Conservation (phyloP, 2,888 invertebrate species). For the Prenolepis imparis region DNA sequence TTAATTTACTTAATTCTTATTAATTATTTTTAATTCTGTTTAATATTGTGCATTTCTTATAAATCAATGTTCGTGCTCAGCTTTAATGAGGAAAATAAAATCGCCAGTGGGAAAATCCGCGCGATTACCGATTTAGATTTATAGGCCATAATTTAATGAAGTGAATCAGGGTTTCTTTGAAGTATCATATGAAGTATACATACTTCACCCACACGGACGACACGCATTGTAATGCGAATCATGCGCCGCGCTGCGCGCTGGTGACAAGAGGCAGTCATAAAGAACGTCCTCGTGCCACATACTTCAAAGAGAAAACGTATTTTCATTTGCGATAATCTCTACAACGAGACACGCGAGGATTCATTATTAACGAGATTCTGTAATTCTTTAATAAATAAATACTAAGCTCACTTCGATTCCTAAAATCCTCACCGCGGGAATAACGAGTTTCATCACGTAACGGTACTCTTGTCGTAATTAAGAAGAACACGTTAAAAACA, state of each 20-base stretch:
- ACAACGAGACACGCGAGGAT: constrained; percentile 14
- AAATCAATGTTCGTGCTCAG: too few relatives aligned
- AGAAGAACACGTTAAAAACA: background rate
- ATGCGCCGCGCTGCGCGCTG: constrained; percentile 42
- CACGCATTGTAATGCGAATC: constrained; percentile 66
- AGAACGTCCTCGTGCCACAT: constrained; percentile 81
- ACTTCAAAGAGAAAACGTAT: constrained; percentile 69
- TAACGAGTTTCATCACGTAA: constrained; percentile 24
- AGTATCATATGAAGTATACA: constrained; percentile 18
- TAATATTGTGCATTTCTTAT: background rate
- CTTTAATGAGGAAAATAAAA: background rate
- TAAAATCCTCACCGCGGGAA: constrained; percentile 1
- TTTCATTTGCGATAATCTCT: constrained; percentile 64
- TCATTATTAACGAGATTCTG: constrained; percentile 42
- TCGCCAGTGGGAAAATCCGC: background rate
- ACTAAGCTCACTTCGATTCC: constrained; percentile 1
- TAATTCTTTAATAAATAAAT: constrained; percentile 38
- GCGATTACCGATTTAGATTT: constrained; percentile 12
- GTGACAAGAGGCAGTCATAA: constrained; percentile 78
- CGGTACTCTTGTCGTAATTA: background rate
- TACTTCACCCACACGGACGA: constrained; percentile 46
- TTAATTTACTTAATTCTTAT: background rate
- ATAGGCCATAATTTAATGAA: constrained; percentile 33
- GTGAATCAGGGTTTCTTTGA: constrained; percentile 57
- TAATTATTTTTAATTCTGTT: background rate